Base-by-base conservation (phyloP, 2,888 invertebrate genomes). In the Deroplatys truncata region DNA sequence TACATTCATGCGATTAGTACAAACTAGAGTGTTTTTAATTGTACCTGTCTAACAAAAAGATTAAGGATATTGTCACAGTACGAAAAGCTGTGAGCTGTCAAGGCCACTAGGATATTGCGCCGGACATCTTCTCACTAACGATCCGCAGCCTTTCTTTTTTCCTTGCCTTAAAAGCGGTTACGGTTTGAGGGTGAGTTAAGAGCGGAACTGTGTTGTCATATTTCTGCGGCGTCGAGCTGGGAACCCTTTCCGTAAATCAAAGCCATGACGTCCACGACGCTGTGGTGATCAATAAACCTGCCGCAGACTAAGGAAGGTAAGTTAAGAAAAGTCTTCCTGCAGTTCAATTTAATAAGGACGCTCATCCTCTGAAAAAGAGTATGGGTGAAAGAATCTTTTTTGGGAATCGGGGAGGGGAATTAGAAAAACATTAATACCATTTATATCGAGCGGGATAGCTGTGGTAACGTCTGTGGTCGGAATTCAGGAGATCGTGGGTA, bases 161-260 rank as follows among this genome's bases (percentile, higher is more conserved):
- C 56, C 56, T 20, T 72, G 5, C 56, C 56, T 72, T 72, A 72
- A 72, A 72, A 72, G 56, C 56, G 20, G 56, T 72, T 72, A 72
- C 56, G 56, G 56, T 72, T 72, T 72, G 56, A 72, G 56, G 56
- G 56, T 20, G 85, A 49, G 35, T 35, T 85, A 85, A 85, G 82
- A 86, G 56, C 86, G 82, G 31, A 86, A 56, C 82, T 72, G 86
- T 56, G 82, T 86, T 86, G 86, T 86, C 86, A 82, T 86, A 72
- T 86, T 28, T 86, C 82, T 86, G 28, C 25, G 72, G 72, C 31
- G 86, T 82, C 86, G 25, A 29, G 29, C 82, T 20, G 56, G 28
- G 86, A 82, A 29, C 86, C 56, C 25, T 29, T 25, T 86, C 56
- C 72, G 86, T 86, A 86, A 86, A 86, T 86, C 86, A 86, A 86